Percentiles rank a stretch among this genome's conserved stretches.
phyloP scores from a whole-genome alignment of 2,797 vertebrate species.

The Adelosebastes latens region DNA sequence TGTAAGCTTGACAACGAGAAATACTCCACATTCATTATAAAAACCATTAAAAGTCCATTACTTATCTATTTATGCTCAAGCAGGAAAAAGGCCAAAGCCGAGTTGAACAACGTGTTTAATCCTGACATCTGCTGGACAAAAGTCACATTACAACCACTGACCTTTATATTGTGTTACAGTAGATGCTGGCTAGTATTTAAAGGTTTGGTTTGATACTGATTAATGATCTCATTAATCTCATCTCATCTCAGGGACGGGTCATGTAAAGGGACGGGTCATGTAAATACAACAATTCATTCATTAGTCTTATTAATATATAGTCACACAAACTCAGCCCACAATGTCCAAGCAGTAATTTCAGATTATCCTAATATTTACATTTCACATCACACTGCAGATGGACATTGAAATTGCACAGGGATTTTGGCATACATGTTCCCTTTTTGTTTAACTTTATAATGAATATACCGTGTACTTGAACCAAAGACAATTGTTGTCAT shows the following conservation, averaged over 20 bases:
- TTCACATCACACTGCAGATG: too few relatives aligned
- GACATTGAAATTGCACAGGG: neutral
- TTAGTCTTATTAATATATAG: neutral
- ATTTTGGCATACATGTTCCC: too few relatives aligned
- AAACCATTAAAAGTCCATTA: constrained; percentile 18
- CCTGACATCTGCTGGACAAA: constrained; percentile 66
- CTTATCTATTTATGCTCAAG: neutral
- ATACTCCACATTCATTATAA: neutral
- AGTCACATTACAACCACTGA: neutral
- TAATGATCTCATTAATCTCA: neutral
- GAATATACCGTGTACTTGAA: neutral
- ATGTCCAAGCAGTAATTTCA: neutral
- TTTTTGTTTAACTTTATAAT: too few relatives aligned
- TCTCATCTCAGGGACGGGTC: accelerated
- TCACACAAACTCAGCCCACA: neutral
- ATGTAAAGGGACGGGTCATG: neutral
- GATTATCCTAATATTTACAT: neutral
- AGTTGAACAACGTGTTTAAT: neutral
- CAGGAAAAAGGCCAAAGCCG: neutral
- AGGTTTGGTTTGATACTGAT: neutral
- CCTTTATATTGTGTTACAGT: neutral
- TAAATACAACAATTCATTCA: neutral
- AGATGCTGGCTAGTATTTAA: neutral
- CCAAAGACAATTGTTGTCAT: neutral
- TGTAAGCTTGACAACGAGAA: constrained; percentile 7